phyloP scores from a whole-genome alignment of 1,140 invertebrate genomes.

The Drosophila eugracilis region DNA sequence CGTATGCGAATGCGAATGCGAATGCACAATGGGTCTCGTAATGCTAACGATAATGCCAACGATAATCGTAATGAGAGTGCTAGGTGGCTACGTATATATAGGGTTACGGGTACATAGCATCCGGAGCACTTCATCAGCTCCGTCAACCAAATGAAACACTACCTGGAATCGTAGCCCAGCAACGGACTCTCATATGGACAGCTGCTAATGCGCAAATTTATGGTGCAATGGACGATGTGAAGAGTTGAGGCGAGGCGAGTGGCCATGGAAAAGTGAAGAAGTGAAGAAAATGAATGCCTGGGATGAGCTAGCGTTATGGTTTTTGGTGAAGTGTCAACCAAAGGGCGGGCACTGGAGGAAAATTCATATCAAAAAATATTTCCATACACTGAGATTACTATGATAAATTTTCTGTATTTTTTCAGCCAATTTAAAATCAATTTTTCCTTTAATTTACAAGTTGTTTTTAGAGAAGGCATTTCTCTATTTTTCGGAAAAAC shows the following conservation, averaged over 20 bases:
- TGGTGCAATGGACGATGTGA: slow-evolving; percentile 50
- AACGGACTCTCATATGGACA: slow-evolving; percentile 85
- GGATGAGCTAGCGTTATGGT: slow-evolving; percentile 34
- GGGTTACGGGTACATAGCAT: slow-evolving; percentile 13
- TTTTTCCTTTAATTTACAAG: too few species aligned
- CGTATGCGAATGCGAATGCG: slow-evolving; percentile 4
- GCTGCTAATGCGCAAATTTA: slow-evolving; percentile 84
- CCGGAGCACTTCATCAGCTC: slow-evolving; percentile 25
- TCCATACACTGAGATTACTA: too few species aligned
- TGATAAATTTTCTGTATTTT: too few species aligned
- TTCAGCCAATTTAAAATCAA: too few species aligned
- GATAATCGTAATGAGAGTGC: slow-evolving; percentile 79
- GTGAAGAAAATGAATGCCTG: slow-evolving; percentile 44
- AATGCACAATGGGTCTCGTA: slow-evolving; percentile 28
- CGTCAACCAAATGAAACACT: slow-evolving; percentile 36
- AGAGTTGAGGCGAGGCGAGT: slow-evolving; percentile 38
- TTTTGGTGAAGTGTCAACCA: slow-evolving; percentile 20
- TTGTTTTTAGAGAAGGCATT: too few species aligned
- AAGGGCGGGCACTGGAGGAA: slow-evolving; percentile 21
- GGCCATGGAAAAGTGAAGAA: slow-evolving; percentile 54
- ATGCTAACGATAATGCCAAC: slow-evolving; percentile 54
- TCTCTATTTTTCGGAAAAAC: neutral
- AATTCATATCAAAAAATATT: neutral
- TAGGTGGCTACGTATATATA: slow-evolving; percentile 10
- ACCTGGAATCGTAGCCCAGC: slow-evolving; percentile 86